These are phyloP conservation scores for Parauchenoglanis punctatus DNA, from an alignment of 2,797 vertebrate genomes.

Conservation along the genomic window DNA sequence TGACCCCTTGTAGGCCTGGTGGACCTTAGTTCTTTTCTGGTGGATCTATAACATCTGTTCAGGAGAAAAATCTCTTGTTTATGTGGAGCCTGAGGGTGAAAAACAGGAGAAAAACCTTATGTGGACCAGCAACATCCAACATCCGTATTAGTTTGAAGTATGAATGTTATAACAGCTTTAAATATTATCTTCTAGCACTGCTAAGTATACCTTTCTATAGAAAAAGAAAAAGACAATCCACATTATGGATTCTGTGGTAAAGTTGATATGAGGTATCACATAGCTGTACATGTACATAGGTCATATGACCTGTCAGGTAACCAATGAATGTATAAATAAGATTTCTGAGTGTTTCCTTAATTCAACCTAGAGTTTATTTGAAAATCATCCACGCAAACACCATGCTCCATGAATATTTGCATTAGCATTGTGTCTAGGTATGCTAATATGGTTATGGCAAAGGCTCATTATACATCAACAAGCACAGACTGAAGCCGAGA, in stretches of 20 bases:
- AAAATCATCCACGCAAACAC: slow-evolving; percentile 6
- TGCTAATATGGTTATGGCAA: slow-evolving; percentile 20
- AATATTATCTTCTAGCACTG: not conserved
- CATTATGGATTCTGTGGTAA: not conserved
- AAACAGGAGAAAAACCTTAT: not conserved
- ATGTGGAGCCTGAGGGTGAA: not conserved
- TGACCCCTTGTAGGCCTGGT: not conserved
- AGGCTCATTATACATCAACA: slow-evolving; percentile 22
- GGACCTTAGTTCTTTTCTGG: slow-evolving; percentile 1
- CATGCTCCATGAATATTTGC: not conserved
- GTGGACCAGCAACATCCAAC: not conserved
- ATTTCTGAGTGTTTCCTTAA: not conserved
- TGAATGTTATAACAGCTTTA: slow-evolving; percentile 4
- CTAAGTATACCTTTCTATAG: not conserved
- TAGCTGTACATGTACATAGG: not conserved
- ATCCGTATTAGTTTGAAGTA: not conserved
- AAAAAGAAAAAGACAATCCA: not conserved
- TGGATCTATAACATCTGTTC: slow-evolving; percentile 5
- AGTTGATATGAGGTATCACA: not conserved
- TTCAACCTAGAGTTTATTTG: not conserved
- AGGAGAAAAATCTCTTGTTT: not conserved
- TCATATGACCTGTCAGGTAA: not conserved
- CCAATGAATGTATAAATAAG: not conserved
- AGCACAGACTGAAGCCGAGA: slow-evolving; percentile 27
- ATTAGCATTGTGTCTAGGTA: slow-evolving; percentile 1